Percentiles rank a stretch among this genome's conserved stretches.
phyloP scores from a whole-genome alignment of 1,140 invertebrate species.

The Zaprionus nigranus region DNA sequence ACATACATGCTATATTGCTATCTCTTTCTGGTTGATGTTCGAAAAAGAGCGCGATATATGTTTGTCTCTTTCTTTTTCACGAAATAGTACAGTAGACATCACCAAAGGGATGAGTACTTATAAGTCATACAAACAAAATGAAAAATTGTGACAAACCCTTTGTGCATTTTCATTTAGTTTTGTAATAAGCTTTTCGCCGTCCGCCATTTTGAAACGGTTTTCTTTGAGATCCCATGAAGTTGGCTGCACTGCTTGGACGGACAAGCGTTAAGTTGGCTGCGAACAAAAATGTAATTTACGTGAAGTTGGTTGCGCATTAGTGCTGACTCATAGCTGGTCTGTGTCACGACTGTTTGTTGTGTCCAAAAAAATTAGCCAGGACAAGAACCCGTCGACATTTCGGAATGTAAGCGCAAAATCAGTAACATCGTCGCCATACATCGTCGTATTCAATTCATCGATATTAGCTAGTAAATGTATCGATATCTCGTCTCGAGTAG shows the following conservation, averaged over 20 bases:
- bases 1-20: not conserved
- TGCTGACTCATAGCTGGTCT: constrained; percentile 23
- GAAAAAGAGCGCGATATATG: constrained; percentile 11
- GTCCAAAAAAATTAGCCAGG: not conserved
- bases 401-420: constrained; percentile 6
- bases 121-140: not conserved
- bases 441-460: too few relatives aligned
- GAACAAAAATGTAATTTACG: not conserved
- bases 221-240: constrained; percentile 20
- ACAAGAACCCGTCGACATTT: not conserved
- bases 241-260: not conserved
- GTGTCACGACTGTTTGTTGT: not conserved
- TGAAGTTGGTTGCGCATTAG: constrained; percentile 18
- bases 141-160: not conserved
- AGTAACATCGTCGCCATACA: not conserved
- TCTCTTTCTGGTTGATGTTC: constrained; percentile 20
- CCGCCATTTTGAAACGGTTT: constrained; percentile 32
- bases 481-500: constrained; percentile 32
- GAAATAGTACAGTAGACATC: not conserved
- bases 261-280: constrained; percentile 17
- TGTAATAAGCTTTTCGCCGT: not conserved
- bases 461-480: constrained; percentile 4
- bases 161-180: not conserved
- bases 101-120: not conserved
- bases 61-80: constrained; percentile 24